Evolutionary conservation across 2,113 vertebrate genomes (phyloP), one percentile per base, ranked within the genome.

Genomic region (Galbula dea): DNA sequence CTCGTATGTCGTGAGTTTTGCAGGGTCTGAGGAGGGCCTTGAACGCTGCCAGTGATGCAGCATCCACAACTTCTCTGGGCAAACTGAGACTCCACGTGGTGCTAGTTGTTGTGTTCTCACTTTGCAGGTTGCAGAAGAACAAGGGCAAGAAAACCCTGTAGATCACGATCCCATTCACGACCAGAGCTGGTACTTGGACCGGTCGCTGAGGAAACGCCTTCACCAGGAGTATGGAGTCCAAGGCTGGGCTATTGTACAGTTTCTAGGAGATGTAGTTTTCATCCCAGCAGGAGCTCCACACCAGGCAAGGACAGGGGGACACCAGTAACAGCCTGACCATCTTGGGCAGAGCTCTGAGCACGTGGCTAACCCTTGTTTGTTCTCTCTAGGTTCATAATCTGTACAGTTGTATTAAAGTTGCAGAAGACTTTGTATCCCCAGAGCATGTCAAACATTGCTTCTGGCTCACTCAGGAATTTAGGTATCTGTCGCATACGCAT

Each of bases 391-490:
- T 98, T 91, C 98, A 98, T 86, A 98, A 98, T 62, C 97, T 98
- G 85, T 98, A 98, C 83, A 98, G 98, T 94, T 98, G 98, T 95
- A 98, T 98, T 96, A 98, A 98, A 97, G 98, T 98, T 83, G 98
- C 98, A 36, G 98, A 98, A 96, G 98, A 98, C 89, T 98, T 98
- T 95, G 98, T 98, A 94, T 98, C 98, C 72, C 98, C 98, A 85
- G 98, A 98, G 89, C 98, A 98, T 46, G 98, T 98, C 68, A 98
- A 98, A 86, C 98, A 98, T 65, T 98, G 98, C 92, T 98, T 98
- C 97, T 98, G 98, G 95, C 98, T 98, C 74, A 98, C 98, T 97
- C 98, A 98, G 97, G 98, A 98, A 97, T 98, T 98, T 93, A 97
- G 98, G 8, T 97, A 98, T 78, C 95, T 98, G 90, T 98, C 98